Base-by-base conservation (phyloP, 2,113 vertebrate genomes). In the Mungos mungo region DNA sequence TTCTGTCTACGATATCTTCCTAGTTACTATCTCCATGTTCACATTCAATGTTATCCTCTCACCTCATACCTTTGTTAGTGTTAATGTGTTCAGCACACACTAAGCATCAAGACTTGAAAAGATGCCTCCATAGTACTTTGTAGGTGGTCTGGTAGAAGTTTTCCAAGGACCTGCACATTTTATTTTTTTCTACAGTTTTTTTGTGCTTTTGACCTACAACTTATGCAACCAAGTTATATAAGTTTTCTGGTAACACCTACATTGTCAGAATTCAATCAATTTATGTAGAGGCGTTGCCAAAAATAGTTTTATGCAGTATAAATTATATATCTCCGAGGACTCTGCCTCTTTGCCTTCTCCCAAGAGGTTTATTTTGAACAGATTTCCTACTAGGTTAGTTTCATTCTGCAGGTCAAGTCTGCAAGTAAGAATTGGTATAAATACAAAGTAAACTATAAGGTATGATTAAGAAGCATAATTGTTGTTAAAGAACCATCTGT, bases 221-320 rank as follows among this genome's bases (percentile, higher is more conserved):
- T 98, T 98, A 98, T 5, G 93, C 85, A 98, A 98, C 60, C 74
- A 96, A 95, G 96, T 98, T 98, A 98, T 11, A 1, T 97, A 98
- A 98, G 95, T 93, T 96, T 97, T 92, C 60, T 57, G 86, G 63
- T 96, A 96, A 96, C 94, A 97, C 98, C 90, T 97, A 97, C 96
- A 93, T 97, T 97, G 95, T 97, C 66, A 96, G 63, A 97, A 98
- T 97, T 97, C 81, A 97, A 97, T 98, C 97, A 97, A 4, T 88
- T 97, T 97, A 93, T 96, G 76, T 97, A 97, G 95, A 92, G 31
- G 88, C 95, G 63, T 94, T 97, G 47, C 97, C 95, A 90, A 91
- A 97, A 98, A 97, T 98, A 98, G 88, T 97, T 97, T 69, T 38
- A 85, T 90, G 45, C 60, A 54, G 41, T 96, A 97, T 97, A 97